Conservation (phyloP, 64 coral and sea anemone genomes). For the Montipora efflorescens region DNA sequence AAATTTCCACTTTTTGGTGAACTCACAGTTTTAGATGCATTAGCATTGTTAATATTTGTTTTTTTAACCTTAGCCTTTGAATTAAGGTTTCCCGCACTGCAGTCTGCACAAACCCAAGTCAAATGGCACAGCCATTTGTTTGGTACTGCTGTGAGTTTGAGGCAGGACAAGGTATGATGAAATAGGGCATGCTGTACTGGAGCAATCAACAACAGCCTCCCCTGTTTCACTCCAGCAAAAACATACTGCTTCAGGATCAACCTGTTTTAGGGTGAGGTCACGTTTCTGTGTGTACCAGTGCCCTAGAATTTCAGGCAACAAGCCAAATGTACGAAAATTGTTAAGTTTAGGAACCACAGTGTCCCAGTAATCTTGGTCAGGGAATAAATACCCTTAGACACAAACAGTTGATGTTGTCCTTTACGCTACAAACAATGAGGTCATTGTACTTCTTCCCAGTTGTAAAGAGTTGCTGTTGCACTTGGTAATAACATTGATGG, state of each 20-base stretch:
- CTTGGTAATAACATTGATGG: too few relatives aligned
- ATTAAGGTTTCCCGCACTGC: constrained; percentile 4
- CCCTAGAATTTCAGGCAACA: constrained; percentile 46
- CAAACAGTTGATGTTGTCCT: constrained; percentile 51
- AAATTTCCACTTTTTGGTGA: constrained; percentile 34
- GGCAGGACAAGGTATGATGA: constrained; percentile 56
- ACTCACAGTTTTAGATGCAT: constrained; percentile 23
- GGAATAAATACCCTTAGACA: constrained; percentile 36
- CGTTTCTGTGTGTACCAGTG: constrained; percentile 68
- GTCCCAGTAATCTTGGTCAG: constrained; percentile 58
- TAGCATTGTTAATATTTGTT: constrained; percentile 18
- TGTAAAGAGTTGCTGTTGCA: not conserved
- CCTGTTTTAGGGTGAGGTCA: constrained; percentile 56
- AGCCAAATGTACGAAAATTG: constrained; percentile 58
- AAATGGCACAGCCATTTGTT: constrained; percentile 54
- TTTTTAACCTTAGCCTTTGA: constrained; percentile 1
- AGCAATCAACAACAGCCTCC: constrained; percentile 48
- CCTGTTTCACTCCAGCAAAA: constrained; percentile 61
- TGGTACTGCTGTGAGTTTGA: constrained; percentile 54
- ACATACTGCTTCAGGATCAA: constrained; percentile 54
- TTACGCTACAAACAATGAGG: constrained; percentile 37
- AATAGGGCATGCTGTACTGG: constrained; percentile 46
- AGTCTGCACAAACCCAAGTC: constrained; percentile 51
- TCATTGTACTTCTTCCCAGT: too few relatives aligned
- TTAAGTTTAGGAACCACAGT: constrained; percentile 54